Base-by-base conservation (phyloP, 2,797 vertebrate genomes). In the Hydrophis major region DNA sequence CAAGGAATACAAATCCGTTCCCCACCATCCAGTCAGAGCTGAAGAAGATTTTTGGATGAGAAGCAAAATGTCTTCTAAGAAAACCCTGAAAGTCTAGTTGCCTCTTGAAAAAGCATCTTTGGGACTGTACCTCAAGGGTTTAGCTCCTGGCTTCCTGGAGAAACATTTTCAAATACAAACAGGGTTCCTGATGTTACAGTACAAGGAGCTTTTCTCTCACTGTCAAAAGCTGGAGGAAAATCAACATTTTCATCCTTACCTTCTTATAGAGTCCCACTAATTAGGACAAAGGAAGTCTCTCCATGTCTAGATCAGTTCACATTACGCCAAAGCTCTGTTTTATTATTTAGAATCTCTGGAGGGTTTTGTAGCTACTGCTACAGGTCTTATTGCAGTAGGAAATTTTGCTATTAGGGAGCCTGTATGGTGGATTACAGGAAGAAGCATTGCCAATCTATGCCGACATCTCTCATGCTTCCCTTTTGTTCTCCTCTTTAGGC, bases 151-250 rank as follows among this genome's bases (percentile, higher is more conserved):
- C 78, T 86, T 86, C 90, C 89, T 0, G 2, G 92, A 86, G 55
- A 88, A 56, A 16, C 2, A 92, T 93, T 0, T 89, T 90, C 92
- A 95, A 93, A 92, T 89, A 6, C 63, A 56, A 94, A 95, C 94
- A 88, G 20, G 18, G 87, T 91, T 94, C 93, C 92, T 91, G 88
- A 95, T 93, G 93, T 10, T 87, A 27, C 87, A 42, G 93, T n/a
- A 4, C 6, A 0, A 50, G 91, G 94, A 93, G 69, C 60, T 27
- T 87, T 22, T 93, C 92, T 50, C 0, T 18, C 88, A 86, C 83
- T 7, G 0, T 89, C 88, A 55, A 90, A 90, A 90, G 90, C 93
- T 0, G 5, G 95, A 92, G 57, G 59, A 28, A 0, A 0, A 69
- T 95, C 61, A 0, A 50, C 22, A 14, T 61, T 37, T 57, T 50